Percentiles rank a stretch among this genome's conserved stretches.
phyloP scores from a whole-genome alignment of 2,113 vertebrate genomes.

The Indri indri region DNA sequence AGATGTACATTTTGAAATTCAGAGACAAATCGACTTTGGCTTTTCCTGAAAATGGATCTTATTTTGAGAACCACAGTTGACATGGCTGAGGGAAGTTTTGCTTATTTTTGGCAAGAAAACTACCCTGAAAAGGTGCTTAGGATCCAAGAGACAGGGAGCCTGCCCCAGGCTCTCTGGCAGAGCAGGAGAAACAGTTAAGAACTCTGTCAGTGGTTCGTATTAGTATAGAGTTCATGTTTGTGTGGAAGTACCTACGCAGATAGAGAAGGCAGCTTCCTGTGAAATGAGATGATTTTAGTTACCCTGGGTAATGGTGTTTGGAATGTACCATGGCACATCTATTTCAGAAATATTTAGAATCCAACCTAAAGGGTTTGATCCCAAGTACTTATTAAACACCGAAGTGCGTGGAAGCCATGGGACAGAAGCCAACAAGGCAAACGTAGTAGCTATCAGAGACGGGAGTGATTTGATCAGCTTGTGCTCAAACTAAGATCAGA shows the following conservation, averaged over 20 bases:
- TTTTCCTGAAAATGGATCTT: background rate
- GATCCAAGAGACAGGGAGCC: background rate
- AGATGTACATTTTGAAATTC: conserved; percentile 30
- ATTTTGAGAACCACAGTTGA: background rate
- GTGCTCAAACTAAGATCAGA: background rate
- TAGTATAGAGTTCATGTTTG: background rate
- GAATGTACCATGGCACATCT: background rate
- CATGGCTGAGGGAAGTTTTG: background rate
- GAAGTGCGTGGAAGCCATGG: background rate
- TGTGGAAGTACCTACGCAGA: background rate
- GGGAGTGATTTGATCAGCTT: background rate
- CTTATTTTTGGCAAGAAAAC: conserved; percentile 16
- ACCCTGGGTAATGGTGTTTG: background rate
- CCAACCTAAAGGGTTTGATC: background rate
- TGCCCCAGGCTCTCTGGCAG: background rate
- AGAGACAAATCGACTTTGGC: background rate
- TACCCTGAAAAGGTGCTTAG: background rate
- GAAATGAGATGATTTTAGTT: background rate
- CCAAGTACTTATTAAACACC: background rate
- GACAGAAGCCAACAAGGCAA: background rate
- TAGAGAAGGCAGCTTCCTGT: background rate
- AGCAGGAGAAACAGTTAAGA: background rate
- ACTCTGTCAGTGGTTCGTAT: background rate
- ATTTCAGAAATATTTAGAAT: background rate
- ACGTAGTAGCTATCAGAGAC: background rate